Evolutionary conservation across 2,113 vertebrate species (phyloP).

Genomic region (Argyrosomus japonicus): DNA sequence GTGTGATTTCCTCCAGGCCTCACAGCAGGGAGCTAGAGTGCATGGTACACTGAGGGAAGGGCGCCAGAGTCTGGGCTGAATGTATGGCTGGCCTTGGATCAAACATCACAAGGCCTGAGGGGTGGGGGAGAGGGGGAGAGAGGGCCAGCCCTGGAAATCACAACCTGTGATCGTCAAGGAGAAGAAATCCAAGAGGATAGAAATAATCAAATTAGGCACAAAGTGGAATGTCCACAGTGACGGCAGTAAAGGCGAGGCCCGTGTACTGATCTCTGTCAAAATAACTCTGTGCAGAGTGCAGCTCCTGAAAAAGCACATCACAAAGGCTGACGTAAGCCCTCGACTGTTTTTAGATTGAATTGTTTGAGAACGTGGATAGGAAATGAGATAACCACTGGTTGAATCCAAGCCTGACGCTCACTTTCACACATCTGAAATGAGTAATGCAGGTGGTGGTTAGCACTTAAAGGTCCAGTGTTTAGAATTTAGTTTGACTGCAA

Average conservation of each 20-base stretch:
- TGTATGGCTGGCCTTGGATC: conserved; percentile 73
- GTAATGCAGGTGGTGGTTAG: conserved; percentile 26
- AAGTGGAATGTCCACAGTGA: conserved; percentile 61
- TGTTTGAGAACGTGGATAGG: conserved; percentile 49
- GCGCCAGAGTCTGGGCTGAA: conserved; percentile 66
- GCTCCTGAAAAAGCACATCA: conserved; percentile 18
- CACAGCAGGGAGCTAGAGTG: conserved; percentile 75
- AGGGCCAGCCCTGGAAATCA: conserved; percentile 54
- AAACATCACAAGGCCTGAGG: conserved; percentile 65
- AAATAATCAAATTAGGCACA: conserved; percentile 71
- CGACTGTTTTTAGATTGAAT: conserved; percentile 7
- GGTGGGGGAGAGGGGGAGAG: neutral
- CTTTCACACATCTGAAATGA: conserved; percentile 41
- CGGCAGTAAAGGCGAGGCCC: conserved; percentile 20
- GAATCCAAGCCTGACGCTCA: conserved; percentile 7
- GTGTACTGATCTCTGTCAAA: conserved; percentile 16
- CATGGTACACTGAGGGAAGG: conserved; percentile 67
- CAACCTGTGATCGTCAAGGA: conserved; percentile 72
- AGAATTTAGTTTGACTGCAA: no score
- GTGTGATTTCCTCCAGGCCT: conserved; percentile 75
- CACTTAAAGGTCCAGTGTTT: neutral
- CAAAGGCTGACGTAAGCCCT: neutral
- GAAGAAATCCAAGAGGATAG: conserved; percentile 68
- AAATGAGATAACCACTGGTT: conserved; percentile 42
- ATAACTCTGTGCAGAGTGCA: neutral